Conservation (phyloP, 2,113 vertebrate species). For the Psammodynastes pulverulentus region DNA sequence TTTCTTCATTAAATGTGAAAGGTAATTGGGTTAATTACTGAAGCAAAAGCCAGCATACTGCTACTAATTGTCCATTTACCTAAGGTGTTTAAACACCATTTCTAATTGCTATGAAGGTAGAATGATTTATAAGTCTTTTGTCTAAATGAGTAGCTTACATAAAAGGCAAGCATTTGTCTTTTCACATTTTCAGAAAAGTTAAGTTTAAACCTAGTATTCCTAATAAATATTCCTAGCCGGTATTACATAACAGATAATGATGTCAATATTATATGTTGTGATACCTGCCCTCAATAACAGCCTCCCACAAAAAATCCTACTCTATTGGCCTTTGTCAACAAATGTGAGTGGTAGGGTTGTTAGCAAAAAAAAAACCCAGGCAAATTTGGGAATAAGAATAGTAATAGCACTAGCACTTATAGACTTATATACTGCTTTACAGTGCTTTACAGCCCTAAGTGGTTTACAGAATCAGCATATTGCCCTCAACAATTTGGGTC, state of each 20-base stretch:
- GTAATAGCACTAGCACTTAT: too few relatives aligned
- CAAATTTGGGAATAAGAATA: not conserved
- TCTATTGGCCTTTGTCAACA: not conserved
- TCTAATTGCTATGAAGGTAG: conserved; percentile 47
- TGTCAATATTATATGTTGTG: not conserved
- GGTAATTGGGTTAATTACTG: conserved; percentile 63
- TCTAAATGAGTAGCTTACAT: conserved; percentile 18
- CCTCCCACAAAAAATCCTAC: not conserved
- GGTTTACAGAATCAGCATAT: too few relatives aligned
- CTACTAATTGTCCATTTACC: conserved; percentile 41
- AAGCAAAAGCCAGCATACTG: conserved; percentile 52
- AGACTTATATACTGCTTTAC: too few relatives aligned
- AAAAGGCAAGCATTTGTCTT: not conserved
- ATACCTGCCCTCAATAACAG: not conserved
- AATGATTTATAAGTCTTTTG: conserved; percentile 38
- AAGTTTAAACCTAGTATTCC: not conserved
- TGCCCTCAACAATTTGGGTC: too few relatives aligned
- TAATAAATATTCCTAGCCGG: not conserved
- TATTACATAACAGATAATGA: not conserved
- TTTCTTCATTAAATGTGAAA: conserved; percentile 60
- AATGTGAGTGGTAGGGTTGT: not conserved
- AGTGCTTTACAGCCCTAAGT: too few relatives aligned
- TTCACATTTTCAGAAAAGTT: not conserved
- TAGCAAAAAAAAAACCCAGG: not conserved
- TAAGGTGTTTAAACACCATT: conserved; percentile 37